Evolutionary conservation across 2,888 invertebrate genomes (phyloP).

Genomic region (Eurytoma californica): DNA sequence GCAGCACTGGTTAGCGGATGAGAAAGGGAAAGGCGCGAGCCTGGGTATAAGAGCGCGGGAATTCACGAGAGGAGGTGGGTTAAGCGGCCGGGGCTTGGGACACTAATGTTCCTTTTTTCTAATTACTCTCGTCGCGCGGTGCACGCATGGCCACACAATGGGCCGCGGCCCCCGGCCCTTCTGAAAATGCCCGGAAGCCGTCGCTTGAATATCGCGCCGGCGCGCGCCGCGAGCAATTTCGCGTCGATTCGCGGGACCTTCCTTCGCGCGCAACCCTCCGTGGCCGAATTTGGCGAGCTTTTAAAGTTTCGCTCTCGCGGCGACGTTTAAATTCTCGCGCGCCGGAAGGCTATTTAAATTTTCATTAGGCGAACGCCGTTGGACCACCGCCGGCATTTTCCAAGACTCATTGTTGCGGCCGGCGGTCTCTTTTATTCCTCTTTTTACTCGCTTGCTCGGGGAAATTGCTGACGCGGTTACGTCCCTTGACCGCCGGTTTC

Average conservation of each 20-base stretch:
- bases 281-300: no score
- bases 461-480: no score
- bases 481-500: no score
- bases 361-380: slow-evolving; percentile 43
- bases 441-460: no score
- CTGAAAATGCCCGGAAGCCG: no score
- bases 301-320: background rate
- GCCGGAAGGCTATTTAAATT: slow-evolving; percentile 43
- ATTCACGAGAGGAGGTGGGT: slow-evolving; percentile 8
- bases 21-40: no score
- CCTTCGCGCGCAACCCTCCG: background rate
- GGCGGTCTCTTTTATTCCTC: no score
- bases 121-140: slow-evolving; percentile 39
- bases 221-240: background rate
- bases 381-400: no score
- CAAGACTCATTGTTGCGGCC: no score
- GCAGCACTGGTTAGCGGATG: no score
- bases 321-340: background rate
- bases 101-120: slow-evolving; percentile 36
- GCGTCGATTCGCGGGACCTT: slow-evolving; percentile 14
- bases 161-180: no score
- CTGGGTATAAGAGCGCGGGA: background rate
- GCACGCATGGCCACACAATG: background rate
- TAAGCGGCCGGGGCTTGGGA: background rate
- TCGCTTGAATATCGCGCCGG: no score